A percentile compares a stretch with the other conserved stretches of the same genome.
phyloP scores from a whole-genome alignment of 2,797 vertebrate genomes.

The Lutjanus argentimaculatus region DNA sequence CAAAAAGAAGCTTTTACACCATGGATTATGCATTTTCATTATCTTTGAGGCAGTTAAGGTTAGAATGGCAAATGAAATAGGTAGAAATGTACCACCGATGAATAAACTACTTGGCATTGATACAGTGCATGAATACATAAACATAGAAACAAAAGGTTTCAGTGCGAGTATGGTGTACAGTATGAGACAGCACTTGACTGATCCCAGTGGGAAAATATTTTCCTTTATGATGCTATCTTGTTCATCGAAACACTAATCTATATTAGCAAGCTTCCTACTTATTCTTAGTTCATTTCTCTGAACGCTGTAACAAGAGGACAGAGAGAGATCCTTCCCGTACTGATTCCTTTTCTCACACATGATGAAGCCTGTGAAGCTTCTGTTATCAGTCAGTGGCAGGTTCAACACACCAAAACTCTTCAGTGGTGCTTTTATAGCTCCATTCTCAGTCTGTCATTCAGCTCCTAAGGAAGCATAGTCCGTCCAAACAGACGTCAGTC shows the following conservation, averaged over 20 bases:
- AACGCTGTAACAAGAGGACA: slow-evolving; percentile 15
- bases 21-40: slow-evolving; percentile 68
- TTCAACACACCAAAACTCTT: slow-evolving; percentile 33
- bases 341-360: slow-evolving; percentile 19
- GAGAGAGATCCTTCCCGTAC: slow-evolving; percentile 40
- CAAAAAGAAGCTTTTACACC: slow-evolving; percentile 64
- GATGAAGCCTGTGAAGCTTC: slow-evolving; percentile 25
- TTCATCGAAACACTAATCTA: slow-evolving; percentile 35
- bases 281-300: slow-evolving; percentile 24
- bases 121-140: slow-evolving; percentile 83
- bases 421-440: slow-evolving; percentile 9
- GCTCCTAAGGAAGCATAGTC: slow-evolving; percentile 45
- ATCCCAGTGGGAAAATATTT: slow-evolving; percentile 34
- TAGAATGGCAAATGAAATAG: slow-evolving; percentile 62
- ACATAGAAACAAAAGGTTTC: slow-evolving; percentile 76
- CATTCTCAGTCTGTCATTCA: slow-evolving; percentile 16
- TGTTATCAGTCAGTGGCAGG: slow-evolving; percentile 27
- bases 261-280: slow-evolving; percentile 24
- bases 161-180: slow-evolving; percentile 76
- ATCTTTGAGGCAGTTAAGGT: slow-evolving; percentile 81
- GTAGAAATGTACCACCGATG: slow-evolving; percentile 36
- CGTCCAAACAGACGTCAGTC: slow-evolving; percentile 34
- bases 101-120: slow-evolving; percentile 59
- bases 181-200: slow-evolving; percentile 34
- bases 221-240: slow-evolving; percentile 27